Percentiles rank a stretch among this genome's conserved stretches.
These are phyloP conservation scores for Saccostrea echinata DNA, from an alignment of 1,140 invertebrate species.

Conservation along the genomic window DNA sequence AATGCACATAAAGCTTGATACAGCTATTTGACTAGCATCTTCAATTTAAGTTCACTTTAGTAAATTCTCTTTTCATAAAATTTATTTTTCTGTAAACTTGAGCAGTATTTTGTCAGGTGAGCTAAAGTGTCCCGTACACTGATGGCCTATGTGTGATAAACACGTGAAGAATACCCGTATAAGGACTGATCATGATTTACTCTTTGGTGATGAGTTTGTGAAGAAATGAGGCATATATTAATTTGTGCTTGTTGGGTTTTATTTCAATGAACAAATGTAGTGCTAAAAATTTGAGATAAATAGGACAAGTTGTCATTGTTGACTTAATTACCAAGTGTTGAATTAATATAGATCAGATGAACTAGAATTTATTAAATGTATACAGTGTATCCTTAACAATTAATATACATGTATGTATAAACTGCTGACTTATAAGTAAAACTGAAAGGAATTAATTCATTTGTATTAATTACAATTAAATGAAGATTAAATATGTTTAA, in stretches of 20 bases:
- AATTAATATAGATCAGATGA: no score
- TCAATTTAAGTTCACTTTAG: not conserved
- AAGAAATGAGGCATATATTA: not conserved
- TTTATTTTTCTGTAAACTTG: not conserved
- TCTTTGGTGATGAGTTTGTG: not conserved
- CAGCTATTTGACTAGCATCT: not conserved
- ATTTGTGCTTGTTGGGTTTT: not conserved
- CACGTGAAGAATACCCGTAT: not conserved
- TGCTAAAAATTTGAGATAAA: not conserved
- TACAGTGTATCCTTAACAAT: no score
- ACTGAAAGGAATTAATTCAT: no score
- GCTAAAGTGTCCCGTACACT: not conserved
- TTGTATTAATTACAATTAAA: no score
- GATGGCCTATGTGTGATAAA: not conserved
- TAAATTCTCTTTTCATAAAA: not conserved
- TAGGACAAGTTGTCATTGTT: no score
- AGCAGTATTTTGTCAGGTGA: not conserved
- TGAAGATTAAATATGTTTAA: no score
- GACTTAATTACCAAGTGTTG: no score
- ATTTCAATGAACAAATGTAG: not conserved
- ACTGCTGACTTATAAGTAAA: no score
- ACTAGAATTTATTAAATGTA: no score
- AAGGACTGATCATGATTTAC: not conserved
- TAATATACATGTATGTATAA: no score
- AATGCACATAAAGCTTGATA: not conserved